Conservation (phyloP, 2,797 vertebrate species). For the Coregonus sp. region DNA sequence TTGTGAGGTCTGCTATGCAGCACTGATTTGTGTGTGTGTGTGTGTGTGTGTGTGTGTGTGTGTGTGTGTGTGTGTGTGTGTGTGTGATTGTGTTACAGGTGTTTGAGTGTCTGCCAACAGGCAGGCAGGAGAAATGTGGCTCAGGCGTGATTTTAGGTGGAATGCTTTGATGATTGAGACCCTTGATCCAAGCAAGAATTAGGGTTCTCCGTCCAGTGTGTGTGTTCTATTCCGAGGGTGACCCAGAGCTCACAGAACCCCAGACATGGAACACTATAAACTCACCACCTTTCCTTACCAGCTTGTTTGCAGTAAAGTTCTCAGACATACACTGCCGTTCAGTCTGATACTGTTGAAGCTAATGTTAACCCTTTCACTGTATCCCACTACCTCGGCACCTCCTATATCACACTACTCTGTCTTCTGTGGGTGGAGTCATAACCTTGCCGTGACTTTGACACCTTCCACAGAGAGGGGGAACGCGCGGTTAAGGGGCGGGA, state of each 20-base stretch:
- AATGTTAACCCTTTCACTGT: background rate
- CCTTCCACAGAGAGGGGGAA: no score
- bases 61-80: constrained; percentile 1
- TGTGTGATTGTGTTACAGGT: constrained; percentile 1
- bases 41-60: background rate
- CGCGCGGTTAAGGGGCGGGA: background rate
- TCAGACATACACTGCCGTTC: background rate
- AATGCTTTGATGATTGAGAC: constrained; percentile 55
- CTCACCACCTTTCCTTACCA: background rate
- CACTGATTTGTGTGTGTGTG: background rate
- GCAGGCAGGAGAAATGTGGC: constrained; percentile 32
- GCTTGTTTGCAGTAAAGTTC: background rate
- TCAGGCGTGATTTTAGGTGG: constrained; percentile 48
- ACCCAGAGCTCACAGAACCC: background rate
- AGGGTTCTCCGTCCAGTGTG: constrained; percentile 13
- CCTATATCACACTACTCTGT: background rate
- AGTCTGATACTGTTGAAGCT: background rate
- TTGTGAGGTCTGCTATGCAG: background rate
- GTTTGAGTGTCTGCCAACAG: constrained; percentile 12
- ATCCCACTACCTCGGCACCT: background rate
- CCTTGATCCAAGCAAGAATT: constrained; percentile 36
- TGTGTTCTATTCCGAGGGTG: background rate
- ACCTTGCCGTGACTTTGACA: no score
- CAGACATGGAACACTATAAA: background rate
- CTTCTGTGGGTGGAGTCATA: background rate